phyloP scores from a whole-genome alignment of 1,140 invertebrate species.

The Xylocopa sonorina region DNA sequence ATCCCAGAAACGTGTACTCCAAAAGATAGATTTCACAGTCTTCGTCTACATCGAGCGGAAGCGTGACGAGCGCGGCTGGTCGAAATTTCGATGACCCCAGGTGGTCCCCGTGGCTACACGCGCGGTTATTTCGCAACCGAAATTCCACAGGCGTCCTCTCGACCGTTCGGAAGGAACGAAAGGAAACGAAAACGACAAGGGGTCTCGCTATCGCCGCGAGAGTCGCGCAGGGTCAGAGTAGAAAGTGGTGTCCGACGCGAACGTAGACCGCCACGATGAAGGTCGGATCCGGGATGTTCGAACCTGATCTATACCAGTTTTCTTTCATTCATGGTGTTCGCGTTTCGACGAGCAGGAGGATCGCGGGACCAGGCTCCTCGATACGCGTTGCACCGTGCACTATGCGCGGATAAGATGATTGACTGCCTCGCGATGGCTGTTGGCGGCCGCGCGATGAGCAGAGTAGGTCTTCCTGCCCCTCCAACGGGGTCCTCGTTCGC shows the following conservation, averaged over 20 bases:
- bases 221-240: constrained; percentile 75
- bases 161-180: constrained; percentile 50
- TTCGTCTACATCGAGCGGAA: background rate
- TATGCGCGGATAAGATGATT: background rate
- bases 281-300: constrained; percentile 78
- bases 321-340: constrained; percentile 73
- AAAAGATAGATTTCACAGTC: background rate
- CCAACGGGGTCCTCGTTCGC: background rate
- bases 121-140: constrained; percentile 28
- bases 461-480: background rate
- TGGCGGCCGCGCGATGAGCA: background rate
- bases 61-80: background rate
- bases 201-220: constrained; percentile 51
- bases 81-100: constrained; percentile 19
- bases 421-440: no score
- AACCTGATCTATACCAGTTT: constrained; percentile 71
- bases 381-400: no score
- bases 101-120: background rate
- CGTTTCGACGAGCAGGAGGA: no score
- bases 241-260: constrained; percentile 73
- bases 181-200: constrained; percentile 75
- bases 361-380: background rate
- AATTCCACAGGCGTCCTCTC: constrained; percentile 23
- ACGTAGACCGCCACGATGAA: constrained; percentile 65
- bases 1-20: background rate